Conservation (phyloP, 2,888 invertebrate genomes). For the Plebejus melissa region DNA sequence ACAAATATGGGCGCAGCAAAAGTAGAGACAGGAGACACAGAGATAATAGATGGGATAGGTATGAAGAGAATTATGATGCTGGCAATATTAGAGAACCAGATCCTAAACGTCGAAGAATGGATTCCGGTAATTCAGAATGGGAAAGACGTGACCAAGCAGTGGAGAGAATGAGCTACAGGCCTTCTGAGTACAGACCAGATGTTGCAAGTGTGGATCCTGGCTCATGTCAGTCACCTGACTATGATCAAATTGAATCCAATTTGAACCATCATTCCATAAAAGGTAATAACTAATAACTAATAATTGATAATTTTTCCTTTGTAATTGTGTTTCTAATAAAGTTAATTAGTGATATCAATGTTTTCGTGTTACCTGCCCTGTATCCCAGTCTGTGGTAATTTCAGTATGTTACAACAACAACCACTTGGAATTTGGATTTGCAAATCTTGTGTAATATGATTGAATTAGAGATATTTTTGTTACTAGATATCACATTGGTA, state of each 20-base stretch:
- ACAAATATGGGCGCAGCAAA: no score
- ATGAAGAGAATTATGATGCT: slow-evolving; percentile 31
- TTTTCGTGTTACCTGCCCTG: slow-evolving; percentile 9
- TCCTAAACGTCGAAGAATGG: slow-evolving; percentile 9
- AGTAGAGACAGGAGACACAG: slow-evolving; percentile 42
- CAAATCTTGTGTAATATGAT: background rate
- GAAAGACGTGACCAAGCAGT: slow-evolving; percentile 1
- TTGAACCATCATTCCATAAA: slow-evolving; percentile 42
- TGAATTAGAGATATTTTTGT: background rate
- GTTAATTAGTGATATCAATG: background rate
- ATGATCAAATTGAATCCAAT: slow-evolving; percentile 38
- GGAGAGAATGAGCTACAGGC: slow-evolving; percentile 1
- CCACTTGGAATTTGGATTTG: background rate
- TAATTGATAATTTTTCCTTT: background rate
- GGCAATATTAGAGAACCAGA: slow-evolving; percentile 33
- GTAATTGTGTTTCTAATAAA: background rate
- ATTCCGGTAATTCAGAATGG: background rate
- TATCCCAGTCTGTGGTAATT: background rate
- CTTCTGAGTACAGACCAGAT: background rate
- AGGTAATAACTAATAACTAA: slow-evolving; percentile 45
- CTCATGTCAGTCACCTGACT: slow-evolving; percentile 65
- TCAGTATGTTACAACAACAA: background rate
- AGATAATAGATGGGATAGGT: slow-evolving; percentile 39
- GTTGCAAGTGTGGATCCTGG: slow-evolving; percentile 39
- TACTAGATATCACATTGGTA: background rate